phyloP scores from a whole-genome alignment of 2,797 vertebrate genomes.

The Myotis pilosus region DNA sequence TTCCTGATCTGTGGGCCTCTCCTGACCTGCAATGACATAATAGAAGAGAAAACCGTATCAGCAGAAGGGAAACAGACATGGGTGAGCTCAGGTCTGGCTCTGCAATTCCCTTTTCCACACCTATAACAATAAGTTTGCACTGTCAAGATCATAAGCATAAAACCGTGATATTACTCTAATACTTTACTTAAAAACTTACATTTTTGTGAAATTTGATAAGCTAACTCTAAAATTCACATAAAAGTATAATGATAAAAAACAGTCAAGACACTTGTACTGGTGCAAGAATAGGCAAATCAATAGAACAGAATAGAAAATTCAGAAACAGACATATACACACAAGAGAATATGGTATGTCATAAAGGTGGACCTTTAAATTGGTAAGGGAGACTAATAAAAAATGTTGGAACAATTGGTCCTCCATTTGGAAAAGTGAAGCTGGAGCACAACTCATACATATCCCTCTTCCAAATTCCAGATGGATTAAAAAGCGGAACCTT shows the following conservation, averaged over 20 bases:
- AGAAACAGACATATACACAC: not conserved
- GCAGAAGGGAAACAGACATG: not conserved
- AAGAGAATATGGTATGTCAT: not conserved
- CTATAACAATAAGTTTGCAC: not conserved
- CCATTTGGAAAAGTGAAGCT: not conserved
- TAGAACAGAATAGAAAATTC: not conserved
- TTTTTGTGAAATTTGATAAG: not conserved
- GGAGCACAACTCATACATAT: not conserved
- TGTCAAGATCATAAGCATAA: not conserved
- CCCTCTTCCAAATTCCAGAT: not conserved
- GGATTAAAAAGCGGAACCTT: not conserved
- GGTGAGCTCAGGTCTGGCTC: not conserved
- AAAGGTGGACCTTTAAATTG: not conserved
- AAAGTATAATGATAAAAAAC: slow-evolving; percentile 6
- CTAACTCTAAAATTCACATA: slow-evolving; percentile 9
- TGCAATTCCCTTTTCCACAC: not conserved
- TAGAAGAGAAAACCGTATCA: slow-evolving; percentile 34
- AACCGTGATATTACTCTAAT: not conserved
- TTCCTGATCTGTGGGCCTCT: slow-evolving; percentile 91
- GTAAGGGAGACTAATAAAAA: not conserved
- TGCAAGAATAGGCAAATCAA: not conserved
- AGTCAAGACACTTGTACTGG: not conserved
- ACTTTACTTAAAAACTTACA: not conserved
- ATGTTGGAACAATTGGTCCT: not conserved
- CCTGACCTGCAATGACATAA: slow-evolving; percentile 87